Percentiles rank a stretch among this genome's conserved stretches.
Evolutionary conservation across 1,140 invertebrate species (phyloP).

Genomic region (Ips typographus): DNA sequence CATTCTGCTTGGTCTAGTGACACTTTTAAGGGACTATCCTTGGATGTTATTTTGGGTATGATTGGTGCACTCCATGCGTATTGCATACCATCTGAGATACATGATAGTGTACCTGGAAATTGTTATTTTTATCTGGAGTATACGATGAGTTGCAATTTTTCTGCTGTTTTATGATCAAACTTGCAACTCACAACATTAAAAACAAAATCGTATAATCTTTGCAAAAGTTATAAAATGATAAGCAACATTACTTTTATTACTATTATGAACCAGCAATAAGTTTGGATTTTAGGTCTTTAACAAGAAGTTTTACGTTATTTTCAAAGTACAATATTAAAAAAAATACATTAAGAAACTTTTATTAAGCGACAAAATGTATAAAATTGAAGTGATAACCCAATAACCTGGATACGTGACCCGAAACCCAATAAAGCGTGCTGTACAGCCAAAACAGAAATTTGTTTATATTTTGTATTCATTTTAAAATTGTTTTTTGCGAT

Average conservation of each 20-base stretch:
- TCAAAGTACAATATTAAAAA: too few relatives aligned
- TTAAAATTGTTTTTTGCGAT: not conserved
- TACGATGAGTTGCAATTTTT: slow-evolving; percentile 38
- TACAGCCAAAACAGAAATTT: not conserved
- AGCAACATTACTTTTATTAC: not conserved
- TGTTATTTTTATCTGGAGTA: not conserved
- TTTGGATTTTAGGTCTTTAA: too few relatives aligned
- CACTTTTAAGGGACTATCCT: slow-evolving; percentile 45
- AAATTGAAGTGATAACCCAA: too few relatives aligned
- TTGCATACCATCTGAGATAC: slow-evolving; percentile 43
- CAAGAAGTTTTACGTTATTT: too few relatives aligned
- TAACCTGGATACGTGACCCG: too few relatives aligned
- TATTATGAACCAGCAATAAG: not conserved
- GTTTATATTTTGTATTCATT: not conserved
- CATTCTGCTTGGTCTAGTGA: slow-evolving; percentile 52
- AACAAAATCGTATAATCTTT: not conserved
- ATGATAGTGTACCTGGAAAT: slow-evolving; percentile 39
- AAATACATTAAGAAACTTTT: too few relatives aligned
- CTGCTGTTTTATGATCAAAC: slow-evolving; percentile 32
- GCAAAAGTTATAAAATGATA: not conserved
- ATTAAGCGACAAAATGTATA: too few relatives aligned
- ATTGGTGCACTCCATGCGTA: slow-evolving; percentile 41
- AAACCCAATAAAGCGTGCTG: not conserved
- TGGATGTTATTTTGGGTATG: slow-evolving; percentile 52
- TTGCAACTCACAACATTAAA: not conserved